Base-by-base conservation (phyloP, 2,113 vertebrate species). In the Saguinus imperator region DNA sequence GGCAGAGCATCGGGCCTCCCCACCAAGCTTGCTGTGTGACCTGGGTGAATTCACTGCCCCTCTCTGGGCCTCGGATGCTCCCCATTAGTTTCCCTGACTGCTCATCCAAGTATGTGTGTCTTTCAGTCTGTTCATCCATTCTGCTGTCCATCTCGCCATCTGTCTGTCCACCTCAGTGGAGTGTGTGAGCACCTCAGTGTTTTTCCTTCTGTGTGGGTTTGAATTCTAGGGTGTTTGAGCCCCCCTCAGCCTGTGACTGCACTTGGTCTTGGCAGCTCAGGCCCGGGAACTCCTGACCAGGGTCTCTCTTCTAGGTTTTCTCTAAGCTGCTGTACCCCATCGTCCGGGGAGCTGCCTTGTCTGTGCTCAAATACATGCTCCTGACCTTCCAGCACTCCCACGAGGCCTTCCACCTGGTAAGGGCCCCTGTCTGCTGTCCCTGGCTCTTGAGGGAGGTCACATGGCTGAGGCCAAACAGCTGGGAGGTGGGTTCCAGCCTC, bases 361-460 rank as follows among this genome's bases (percentile, higher is more conserved):
- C 98, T 0, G 98, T 99, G 70, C 98, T 99, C 85, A 98, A 98
- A 93, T 99, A 99, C 87, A 98, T 99, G 98, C 98, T 99, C 45
- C 98, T 99, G 95, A 99, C 99, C 91, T 99, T 99, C 98, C 99
- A 99, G 97, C 99, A 99, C 84, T 99, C 99, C 21, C 99, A 99
- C 0, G 99, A 99, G 87, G 99, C 99, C 3, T 99, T 99, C 98
- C 99, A 99, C 95, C 86, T 99, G 99, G 99, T 99, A 98, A 99
- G 98, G 73, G 9, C 3, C 20, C 37, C 84, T 23, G 43, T 0
- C 4, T 50, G 16, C 55, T 66, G 27, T 0, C 9, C 23, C 45
- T 13, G 35, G 48, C 4, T 72, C 25, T 4, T 27, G 0, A 6
- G 73, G 58, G 21, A 79, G 80, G 70, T 29, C 9, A 0, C 1